Conservation (phyloP, 2,888 invertebrate species). For the Aethes cnicana region DNA sequence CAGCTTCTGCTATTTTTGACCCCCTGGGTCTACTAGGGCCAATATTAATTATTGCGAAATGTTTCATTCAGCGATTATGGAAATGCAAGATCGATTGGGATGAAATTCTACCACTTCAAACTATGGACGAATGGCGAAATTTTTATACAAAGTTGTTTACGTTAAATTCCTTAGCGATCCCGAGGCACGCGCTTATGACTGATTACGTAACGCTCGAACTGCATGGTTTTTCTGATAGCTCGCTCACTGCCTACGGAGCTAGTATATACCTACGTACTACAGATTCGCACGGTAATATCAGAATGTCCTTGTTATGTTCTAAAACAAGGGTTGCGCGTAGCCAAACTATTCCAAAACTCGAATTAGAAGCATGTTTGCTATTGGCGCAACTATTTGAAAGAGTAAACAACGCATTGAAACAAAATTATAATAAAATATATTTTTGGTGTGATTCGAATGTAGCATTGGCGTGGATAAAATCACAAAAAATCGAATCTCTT, state of each 20-base stretch:
- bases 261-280: slow-evolving; percentile 1
- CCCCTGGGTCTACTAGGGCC: neutral
- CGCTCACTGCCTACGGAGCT: slow-evolving; percentile 3
- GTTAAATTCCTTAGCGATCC: slow-evolving; percentile 1
- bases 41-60: neutral
- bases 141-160: slow-evolving; percentile 1
- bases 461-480: slow-evolving; percentile 5
- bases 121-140: neutral
- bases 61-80: slow-evolving; percentile 6
- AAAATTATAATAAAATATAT: neutral
- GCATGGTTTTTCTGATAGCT: slow-evolving; percentile 11
- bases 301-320: neutral
- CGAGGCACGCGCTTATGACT: slow-evolving; percentile 2
- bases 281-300: neutral
- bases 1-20: neutral
- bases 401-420: neutral
- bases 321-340: neutral
- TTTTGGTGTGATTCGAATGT: slow-evolving; percentile 7
- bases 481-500: neutral
- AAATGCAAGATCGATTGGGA: neutral
- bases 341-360: slow-evolving; percentile 1
- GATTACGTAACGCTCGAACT: neutral
- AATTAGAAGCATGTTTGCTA: neutral
- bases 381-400: neutral
- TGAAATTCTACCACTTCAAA: neutral